A percentile compares a stretch with the other conserved stretches of the same genome.
Evolutionary conservation across 2,797 vertebrate species (phyloP).

Genomic region (Fratercula arctica): DNA sequence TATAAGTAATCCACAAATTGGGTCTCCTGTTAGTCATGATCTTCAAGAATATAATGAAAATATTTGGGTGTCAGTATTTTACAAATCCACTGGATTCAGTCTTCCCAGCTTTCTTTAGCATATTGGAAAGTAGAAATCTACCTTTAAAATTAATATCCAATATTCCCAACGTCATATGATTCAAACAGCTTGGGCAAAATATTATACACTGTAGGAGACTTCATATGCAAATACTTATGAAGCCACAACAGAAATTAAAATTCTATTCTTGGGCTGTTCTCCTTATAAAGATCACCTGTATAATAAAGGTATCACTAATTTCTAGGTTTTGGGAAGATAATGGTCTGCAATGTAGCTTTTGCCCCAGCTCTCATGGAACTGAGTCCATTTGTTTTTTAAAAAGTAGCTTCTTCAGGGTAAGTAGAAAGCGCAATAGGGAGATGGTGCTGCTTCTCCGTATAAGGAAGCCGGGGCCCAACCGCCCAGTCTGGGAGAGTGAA

Average conservation of each 20-base stretch:
- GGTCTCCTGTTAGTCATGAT: neutral
- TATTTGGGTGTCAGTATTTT: neutral
- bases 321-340: neutral
- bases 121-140: neutral
- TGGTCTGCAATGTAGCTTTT: neutral
- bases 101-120: neutral
- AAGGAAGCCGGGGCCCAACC: neutral
- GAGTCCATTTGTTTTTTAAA: neutral
- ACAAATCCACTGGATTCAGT: neutral
- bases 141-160: neutral
- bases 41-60: neutral
- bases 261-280: neutral
- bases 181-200: neutral
- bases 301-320: neutral
- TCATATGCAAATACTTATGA: neutral
- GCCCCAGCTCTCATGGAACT: neutral
- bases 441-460: neutral
- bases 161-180: neutral
- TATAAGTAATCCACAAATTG: accelerated
- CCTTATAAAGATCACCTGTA: neutral
- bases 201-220: neutral
- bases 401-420: neutral
- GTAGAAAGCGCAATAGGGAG: neutral
- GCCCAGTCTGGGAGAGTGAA: neutral
- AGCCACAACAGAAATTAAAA: neutral